These are phyloP conservation scores for Drosophila neoperkinsi DNA, from an alignment of 2,888 invertebrate species.

Conservation along the genomic window DNA sequence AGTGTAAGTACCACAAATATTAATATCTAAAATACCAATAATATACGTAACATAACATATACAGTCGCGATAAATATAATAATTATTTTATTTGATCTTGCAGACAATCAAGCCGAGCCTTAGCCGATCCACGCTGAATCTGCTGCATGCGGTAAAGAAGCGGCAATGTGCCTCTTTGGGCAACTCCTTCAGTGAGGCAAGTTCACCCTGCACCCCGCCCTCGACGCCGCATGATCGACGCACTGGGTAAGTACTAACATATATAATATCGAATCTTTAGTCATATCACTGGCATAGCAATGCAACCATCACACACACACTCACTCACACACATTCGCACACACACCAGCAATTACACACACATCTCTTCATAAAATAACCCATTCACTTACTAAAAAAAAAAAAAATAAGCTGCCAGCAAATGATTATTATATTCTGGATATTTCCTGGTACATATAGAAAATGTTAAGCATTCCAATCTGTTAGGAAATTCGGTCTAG, in stretches of 20 bases:
- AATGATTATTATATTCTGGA: conserved; percentile 34
- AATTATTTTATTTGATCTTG: neutral
- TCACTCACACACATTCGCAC: conserved; percentile 31
- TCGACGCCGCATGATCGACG: conserved; percentile 85
- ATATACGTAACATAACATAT: neutral
- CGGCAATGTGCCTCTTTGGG: conserved; percentile 85
- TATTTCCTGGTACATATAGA: conserved; percentile 2
- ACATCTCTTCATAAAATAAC: conserved; percentile 28
- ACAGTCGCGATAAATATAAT: no score
- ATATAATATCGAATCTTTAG: neutral
- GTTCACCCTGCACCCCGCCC: conserved; percentile 85
- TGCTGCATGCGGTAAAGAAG: conserved; percentile 85
- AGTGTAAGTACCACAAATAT: conserved; percentile 86
- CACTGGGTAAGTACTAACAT: conserved; percentile 82
- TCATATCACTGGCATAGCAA: conserved; percentile 34
- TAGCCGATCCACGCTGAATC: conserved; percentile 84
- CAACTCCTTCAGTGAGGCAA: conserved; percentile 84
- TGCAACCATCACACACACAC: conserved; percentile 29
- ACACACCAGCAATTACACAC: conserved; percentile 34
- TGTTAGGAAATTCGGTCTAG: neutral
- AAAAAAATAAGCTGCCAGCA: conserved; percentile 3
- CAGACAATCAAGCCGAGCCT: conserved; percentile 85
- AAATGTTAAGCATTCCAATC: neutral
- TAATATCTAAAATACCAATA: neutral
- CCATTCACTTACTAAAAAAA: conserved; percentile 14